phyloP scores from a whole-genome alignment of 2,113 vertebrate genomes.

The Anarrhichthys ocellatus region DNA sequence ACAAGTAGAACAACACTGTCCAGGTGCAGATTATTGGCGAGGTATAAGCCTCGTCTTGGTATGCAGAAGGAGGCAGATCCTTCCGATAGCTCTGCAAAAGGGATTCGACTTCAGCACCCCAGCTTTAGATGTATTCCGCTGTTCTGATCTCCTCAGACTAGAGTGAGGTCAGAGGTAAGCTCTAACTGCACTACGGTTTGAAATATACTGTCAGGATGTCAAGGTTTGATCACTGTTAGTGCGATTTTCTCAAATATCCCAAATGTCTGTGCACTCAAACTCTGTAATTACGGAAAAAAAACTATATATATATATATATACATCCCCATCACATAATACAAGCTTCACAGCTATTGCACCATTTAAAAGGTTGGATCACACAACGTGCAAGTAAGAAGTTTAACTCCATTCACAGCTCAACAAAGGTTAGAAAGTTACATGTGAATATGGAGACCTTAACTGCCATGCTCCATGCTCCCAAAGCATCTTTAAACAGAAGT shows the following conservation, averaged over 20 bases:
- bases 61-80: slow-evolving; percentile 80
- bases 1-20: slow-evolving; percentile 76
- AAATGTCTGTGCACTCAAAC: slow-evolving; percentile 50
- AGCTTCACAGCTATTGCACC: slow-evolving; percentile 29
- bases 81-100: slow-evolving; percentile 72
- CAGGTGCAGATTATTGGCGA: slow-evolving; percentile 80
- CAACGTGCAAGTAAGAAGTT: slow-evolving; percentile 56
- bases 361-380: slow-evolving; percentile 48
- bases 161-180: slow-evolving; percentile 70
- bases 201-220: slow-evolving; percentile 57
- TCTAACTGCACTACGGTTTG: slow-evolving; percentile 29
- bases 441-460: slow-evolving; percentile 51
- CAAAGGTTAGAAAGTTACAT: slow-evolving; percentile 68
- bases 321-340: slow-evolving; percentile 18
- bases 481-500: slow-evolving; percentile 68
- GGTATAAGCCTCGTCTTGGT: slow-evolving; percentile 76
- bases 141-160: slow-evolving; percentile 78
- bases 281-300: slow-evolving; percentile 47
- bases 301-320: neutral
- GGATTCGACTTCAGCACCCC: slow-evolving; percentile 69
- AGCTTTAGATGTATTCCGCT: slow-evolving; percentile 77
- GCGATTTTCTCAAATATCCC: slow-evolving; percentile 60
- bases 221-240: slow-evolving; percentile 72
- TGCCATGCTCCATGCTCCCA: slow-evolving; percentile 41
- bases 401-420: slow-evolving; percentile 57